Conservation (phyloP, 2,797 vertebrate genomes). For the Dendrocincla tyrannina region DNA sequence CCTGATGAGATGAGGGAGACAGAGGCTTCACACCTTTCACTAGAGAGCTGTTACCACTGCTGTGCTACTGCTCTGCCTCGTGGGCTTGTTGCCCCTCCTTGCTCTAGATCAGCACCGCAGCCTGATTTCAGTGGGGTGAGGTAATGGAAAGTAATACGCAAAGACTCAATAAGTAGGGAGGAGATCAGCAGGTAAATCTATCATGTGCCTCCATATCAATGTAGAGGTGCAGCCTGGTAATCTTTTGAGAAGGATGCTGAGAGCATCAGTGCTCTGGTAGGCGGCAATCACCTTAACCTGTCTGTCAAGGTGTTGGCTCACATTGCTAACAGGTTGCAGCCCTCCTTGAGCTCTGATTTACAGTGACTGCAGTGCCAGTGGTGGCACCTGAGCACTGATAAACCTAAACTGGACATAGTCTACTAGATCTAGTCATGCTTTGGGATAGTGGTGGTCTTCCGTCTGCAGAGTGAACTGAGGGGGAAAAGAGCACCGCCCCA, state of each 20-base stretch:
- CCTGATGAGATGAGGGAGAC: not conserved
- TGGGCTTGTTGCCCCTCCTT: not conserved
- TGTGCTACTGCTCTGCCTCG: not conserved
- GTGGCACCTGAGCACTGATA: not conserved
- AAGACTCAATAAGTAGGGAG: not conserved
- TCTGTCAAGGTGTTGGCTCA: not conserved
- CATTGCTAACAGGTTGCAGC: not conserved
- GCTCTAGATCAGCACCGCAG: not conserved
- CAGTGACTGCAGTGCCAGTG: not conserved
- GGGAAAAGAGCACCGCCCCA: not conserved
- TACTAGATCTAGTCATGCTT: not conserved
- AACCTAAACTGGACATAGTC: not conserved
- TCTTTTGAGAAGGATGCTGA: not conserved
- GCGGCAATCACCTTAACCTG: not conserved
- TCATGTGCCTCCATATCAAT: not conserved
- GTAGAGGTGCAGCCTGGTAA: not conserved
- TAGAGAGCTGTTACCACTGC: not conserved
- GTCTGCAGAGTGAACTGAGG: not conserved
- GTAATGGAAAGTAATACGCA: not conserved
- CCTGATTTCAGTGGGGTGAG: not conserved
- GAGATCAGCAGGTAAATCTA: not conserved
- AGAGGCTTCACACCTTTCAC: not conserved
- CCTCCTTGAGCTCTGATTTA: not conserved
- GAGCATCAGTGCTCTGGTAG: not conserved
- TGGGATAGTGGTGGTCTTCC: not conserved